Conservation (phyloP, 1,140 invertebrate genomes). For the Lepidurus couesii region DNA sequence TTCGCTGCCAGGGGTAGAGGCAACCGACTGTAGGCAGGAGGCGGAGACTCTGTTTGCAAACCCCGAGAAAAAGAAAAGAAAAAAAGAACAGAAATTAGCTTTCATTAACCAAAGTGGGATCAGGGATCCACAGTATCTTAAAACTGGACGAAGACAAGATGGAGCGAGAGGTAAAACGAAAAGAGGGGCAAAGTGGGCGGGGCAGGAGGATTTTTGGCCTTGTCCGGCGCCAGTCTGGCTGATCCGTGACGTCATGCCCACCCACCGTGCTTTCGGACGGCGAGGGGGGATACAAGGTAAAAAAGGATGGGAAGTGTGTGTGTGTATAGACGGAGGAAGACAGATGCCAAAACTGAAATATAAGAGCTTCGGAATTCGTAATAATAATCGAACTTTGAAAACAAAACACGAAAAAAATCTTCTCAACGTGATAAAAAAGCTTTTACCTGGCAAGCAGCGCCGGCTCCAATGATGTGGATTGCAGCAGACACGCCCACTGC, state of each 20-base stretch:
- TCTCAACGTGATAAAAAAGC: conserved; percentile 7
- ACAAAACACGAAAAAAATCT: background rate
- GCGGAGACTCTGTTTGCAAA: background rate
- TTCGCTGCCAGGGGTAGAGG: background rate
- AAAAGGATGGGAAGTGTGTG: conserved; percentile 6
- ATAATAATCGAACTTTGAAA: background rate
- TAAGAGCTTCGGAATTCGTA: background rate
- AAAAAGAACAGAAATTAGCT: background rate
- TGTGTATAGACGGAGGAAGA: background rate
- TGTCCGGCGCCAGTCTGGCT: conserved; percentile 20
- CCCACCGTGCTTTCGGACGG: conserved; percentile 10
- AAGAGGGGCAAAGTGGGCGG: conserved; percentile 3
- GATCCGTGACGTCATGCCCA: conserved; percentile 20
- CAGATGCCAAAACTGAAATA: background rate
- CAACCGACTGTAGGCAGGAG: conserved; percentile 7
- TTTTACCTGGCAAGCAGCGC: conserved; percentile 67
- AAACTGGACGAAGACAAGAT: background rate
- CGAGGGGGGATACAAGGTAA: conserved; percentile 1
- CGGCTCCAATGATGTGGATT: conserved; percentile 77
- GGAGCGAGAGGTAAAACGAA: background rate
- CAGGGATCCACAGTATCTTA: background rate
- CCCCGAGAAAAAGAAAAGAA: background rate
- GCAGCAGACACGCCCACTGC: conserved; percentile 60
- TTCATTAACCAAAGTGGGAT: conserved; percentile 3
- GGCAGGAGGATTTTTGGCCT: conserved; percentile 20